Base-by-base conservation (phyloP, 2,797 vertebrate species). In the Thripadectes ignobilis region DNA sequence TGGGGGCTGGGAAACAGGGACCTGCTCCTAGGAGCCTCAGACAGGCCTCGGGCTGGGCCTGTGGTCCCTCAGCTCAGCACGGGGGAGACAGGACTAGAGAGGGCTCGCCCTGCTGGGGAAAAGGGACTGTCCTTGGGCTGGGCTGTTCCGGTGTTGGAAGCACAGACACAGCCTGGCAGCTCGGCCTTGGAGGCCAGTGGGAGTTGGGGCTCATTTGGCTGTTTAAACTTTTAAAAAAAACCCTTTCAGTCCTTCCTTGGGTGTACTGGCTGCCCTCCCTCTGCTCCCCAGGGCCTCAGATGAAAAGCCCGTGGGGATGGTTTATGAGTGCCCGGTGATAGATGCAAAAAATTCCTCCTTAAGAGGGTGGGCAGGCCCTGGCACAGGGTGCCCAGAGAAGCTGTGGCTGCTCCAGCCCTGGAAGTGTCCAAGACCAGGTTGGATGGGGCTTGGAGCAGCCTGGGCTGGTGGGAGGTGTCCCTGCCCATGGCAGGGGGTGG, bases 381-480 rank as follows among this genome's bases (percentile, higher is more conserved):
- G 66, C 32, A 49, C 36, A 29, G 54, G 30, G 0, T 46, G 8
- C 18, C 18, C 45, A 23, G 66, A n/a, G 41, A 0, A 62, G 49
- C 63, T 69, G 63, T 8, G 57, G 36, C 19, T 69, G 49, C 32
- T 17, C 4, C 71, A 21, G 66, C 52, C 43, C 39, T 89, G 63
- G 48, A n/a, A n/a, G 36, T 55, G 49, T 0, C 36, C 48, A 3
- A 24, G 32, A 43, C 55, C 49, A 15, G 71, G 9, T 0, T 76
- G 61, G 59, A 45, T 0, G 0, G 27, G 49, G 8, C 29, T 36
- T 5, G 39, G 48, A 75, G 55, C 49, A 24, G 0, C 48, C 36
- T n/a, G 71, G 57, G 23, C 3, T 3, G 14, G 26, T 58, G 62
- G 29, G 0, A 68, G 32, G 41, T 62, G 55, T 62, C 55, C 34